phyloP scores from a whole-genome alignment of 2,888 invertebrate genomes.

The Xanthostigma xanthostigma region DNA sequence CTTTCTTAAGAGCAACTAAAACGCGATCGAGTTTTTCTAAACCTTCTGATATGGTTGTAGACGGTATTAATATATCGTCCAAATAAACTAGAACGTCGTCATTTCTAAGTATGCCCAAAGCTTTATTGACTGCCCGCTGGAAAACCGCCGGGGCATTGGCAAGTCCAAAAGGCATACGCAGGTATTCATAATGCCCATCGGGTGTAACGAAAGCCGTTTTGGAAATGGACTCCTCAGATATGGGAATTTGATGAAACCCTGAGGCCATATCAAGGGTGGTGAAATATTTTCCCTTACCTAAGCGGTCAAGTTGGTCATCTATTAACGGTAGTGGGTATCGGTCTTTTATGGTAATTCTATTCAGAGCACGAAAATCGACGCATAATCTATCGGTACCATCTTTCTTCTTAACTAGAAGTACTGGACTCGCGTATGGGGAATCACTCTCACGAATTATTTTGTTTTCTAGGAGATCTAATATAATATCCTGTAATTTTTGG shows the following conservation, averaged over 20 bases:
- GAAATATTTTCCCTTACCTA: constrained; percentile 17
- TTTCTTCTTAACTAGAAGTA: constrained; percentile 12
- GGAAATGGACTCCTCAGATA: constrained; percentile 13
- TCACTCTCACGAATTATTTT: too few species aligned
- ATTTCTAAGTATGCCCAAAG: constrained; percentile 7
- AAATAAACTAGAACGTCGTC: constrained; percentile 12
- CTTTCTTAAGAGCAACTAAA: constrained; percentile 5
- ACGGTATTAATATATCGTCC: constrained; percentile 16
- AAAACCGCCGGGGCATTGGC: constrained; percentile 21
- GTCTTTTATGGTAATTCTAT: constrained; percentile 16
- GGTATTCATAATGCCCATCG: constrained; percentile 21
- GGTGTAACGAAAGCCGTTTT: constrained; percentile 20
- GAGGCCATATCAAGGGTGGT: constrained; percentile 16
- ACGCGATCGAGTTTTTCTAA: constrained; percentile 6
- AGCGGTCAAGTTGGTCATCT: constrained; percentile 15
- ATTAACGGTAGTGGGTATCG: constrained; percentile 17
- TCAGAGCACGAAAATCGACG: constrained; percentile 16
- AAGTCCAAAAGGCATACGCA: constrained; percentile 22
- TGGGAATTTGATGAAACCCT: constrained; percentile 18
- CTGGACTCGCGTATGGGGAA: constrained; percentile 10
- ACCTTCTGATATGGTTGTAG: constrained; percentile 10
- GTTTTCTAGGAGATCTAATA: too few species aligned
- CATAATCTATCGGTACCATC: constrained; percentile 11
- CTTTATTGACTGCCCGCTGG: constrained; percentile 15
- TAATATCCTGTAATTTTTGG: too few species aligned